phyloP scores from a whole-genome alignment of 1,140 invertebrate genomes.

The Eumeta japonica region DNA sequence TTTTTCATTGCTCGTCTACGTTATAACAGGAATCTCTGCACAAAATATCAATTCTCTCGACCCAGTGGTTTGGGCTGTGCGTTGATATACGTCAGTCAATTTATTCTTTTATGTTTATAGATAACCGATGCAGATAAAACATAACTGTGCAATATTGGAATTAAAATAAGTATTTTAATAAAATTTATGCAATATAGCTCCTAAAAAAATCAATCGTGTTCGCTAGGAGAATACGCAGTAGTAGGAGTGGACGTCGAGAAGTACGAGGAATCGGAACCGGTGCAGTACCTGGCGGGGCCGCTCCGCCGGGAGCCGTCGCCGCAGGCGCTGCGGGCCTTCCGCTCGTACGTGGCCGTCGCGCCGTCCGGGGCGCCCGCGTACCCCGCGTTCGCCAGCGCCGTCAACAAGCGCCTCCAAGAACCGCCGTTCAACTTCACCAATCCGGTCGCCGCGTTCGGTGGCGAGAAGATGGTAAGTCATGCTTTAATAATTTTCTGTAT shows the following conservation, averaged over 20 bases:
- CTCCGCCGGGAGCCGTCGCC: conserved; percentile 61
- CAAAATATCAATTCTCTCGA: too few species aligned
- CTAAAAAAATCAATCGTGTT: too few species aligned
- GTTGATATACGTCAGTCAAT: too few species aligned
- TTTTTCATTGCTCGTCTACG: too few species aligned
- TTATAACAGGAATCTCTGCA: too few species aligned
- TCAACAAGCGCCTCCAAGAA: conserved; percentile 76
- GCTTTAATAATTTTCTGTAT: too few species aligned
- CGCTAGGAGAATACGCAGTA: conserved; percentile 85
- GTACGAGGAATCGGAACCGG: conserved; percentile 73
- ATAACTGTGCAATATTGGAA: too few species aligned
- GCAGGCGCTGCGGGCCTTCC: conserved; percentile 61
- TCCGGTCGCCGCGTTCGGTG: conserved; percentile 68
- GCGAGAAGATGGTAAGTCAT: conserved; percentile 69
- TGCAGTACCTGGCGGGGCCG: conserved; percentile 73
- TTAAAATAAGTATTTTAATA: too few species aligned
- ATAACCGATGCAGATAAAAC: too few species aligned
- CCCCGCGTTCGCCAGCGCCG: conserved; percentile 71
- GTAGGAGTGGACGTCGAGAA: conserved; percentile 88
- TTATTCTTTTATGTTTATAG: too few species aligned
- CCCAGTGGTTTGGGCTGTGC: too few species aligned
- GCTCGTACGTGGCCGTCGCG: conserved; percentile 72
- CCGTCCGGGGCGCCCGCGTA: conserved; percentile 70
- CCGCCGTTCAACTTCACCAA: conserved; percentile 86
- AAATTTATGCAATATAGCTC: too few species aligned